Evolutionary conservation across 2,888 invertebrate genomes (phyloP), one percentile per base, ranked within the genome.

Genomic region (Amaurobius ferox): DNA sequence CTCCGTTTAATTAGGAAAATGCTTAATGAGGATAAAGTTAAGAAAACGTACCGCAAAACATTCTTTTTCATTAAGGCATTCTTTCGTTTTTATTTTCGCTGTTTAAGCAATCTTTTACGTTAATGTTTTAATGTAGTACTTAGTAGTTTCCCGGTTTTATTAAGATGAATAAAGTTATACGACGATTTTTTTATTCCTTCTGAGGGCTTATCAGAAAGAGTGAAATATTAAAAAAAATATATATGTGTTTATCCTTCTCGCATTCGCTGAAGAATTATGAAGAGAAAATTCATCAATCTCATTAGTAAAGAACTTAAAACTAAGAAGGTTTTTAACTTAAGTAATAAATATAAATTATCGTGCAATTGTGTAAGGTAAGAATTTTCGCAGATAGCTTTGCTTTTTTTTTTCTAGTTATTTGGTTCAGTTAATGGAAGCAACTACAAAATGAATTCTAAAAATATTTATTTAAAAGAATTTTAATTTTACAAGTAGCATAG

Each of bases 1-100:
- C 44, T 61, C 39, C 67, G 72, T 72, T 85, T 85, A 85, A 85
- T 85, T 77, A 77, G 30, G 70, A 66, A 85, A 85, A 71, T 77
- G 48, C 72, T 85, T 80, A 77, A 77, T 77, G 77, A 71, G 76
- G 76, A 71, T 83, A 66, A 80, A 83, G 76, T 77, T 78, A 77
- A 71, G 83, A 78, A 77, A 85, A 77, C 66, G 66, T 40, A 39
- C 61, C 48, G 40, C 29, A 66, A 40, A 28, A 74, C 35, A 71
- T 85, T 48, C 23, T 66, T 67, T 70, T 76, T 62, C 61, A 26
- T 30, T 77, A 35, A 40, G 40, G 48, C 74, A 26, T 26, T 23
- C 11, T 55, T 62, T 44, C 66, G 30, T 67, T 76, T 66, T 29
- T n/a, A 2, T 76, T 76, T 13, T 30, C 23, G 23, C 23, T 55